Percentiles rank a stretch among this genome's conserved stretches.
Conservation (phyloP, 2,888 invertebrate species). For the Alviniconcha strummeri region DNA sequence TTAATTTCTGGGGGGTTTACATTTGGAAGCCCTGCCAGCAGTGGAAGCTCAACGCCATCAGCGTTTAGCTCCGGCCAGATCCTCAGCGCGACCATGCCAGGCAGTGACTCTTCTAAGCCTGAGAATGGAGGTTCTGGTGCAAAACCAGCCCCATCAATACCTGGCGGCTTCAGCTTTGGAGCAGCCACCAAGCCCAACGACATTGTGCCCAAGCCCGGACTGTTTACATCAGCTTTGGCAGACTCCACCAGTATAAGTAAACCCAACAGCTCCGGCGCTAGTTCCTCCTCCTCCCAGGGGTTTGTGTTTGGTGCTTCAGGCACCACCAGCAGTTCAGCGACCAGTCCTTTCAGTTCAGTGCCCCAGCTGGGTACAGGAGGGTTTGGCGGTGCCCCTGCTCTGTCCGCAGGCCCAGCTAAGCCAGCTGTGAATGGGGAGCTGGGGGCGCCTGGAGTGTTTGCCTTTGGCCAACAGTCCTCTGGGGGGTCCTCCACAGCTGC, state of each 20-base stretch:
- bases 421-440: conserved; percentile 26
- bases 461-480: conserved; percentile 17
- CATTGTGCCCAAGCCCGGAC: background rate
- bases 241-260: conserved; percentile 6
- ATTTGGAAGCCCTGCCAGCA: background rate
- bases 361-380: background rate
- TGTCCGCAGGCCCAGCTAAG: background rate
- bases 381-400: background rate
- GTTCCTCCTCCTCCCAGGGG: background rate
- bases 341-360: conserved; percentile 2
- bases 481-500: background rate
- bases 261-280: background rate
- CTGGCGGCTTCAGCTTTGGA: conserved; percentile 2
- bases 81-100: background rate
- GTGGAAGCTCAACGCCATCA: background rate
- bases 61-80: background rate
- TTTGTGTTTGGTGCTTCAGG: conserved; percentile 12
- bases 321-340: background rate
- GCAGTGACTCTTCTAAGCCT: background rate
- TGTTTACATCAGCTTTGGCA: background rate
- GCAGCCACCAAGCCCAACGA: background rate
- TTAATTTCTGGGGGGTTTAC: conserved; percentile 15
- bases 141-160: background rate
- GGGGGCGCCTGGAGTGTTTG: background rate
- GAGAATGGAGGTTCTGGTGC: background rate